Base-by-base conservation (phyloP, 2,888 invertebrate species). In the Rhagonycha fulva region DNA sequence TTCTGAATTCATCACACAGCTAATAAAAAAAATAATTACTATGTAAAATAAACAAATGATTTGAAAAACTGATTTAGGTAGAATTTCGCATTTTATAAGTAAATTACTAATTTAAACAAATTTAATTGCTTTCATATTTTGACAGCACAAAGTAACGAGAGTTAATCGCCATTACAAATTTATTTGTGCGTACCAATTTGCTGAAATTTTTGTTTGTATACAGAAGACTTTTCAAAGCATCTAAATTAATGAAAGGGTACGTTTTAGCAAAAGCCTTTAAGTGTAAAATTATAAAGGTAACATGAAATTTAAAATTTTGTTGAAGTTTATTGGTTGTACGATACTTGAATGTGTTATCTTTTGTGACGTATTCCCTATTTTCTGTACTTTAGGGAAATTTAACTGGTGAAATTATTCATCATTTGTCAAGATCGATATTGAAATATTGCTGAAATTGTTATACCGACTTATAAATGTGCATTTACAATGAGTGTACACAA, bases 331-430 rank as follows among this genome's bases (percentile, higher is more conserved):
- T 71, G 62, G 47, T 47, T 63, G 66, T 66, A 32, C 14, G 10
- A 63, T 63, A 28, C 28, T 19, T 24, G 32, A 61, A 62, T 32
- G 62, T 66, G 71, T 47, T 66, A 62, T 66, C 71, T 71, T 71
- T 71, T 47, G 71, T 30, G 71, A 47, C 66, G 62, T 66, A 62
- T 32, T 26, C 23, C 66, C 23, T 47, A 47, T 66, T 66, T 47
- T 62, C 19, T 47, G 66, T 62, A 66, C 71, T 66, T 66, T 47
- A 23, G 71, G 71, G 71, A 71, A 71, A 71, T 71, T 71, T 63
- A 66, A 71, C 66, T 47, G 66, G 14, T 24, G 63, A 71, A 71
- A 71, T 71, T 66, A 71, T 71, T 71, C 71, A 71, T 66, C 66
- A 66, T 30, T 47, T 32, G 66, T 63, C 32, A 14, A 19, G 71